phyloP scores from a whole-genome alignment of 2,797 vertebrate genomes.

The Poeciliopsis turneri region DNA sequence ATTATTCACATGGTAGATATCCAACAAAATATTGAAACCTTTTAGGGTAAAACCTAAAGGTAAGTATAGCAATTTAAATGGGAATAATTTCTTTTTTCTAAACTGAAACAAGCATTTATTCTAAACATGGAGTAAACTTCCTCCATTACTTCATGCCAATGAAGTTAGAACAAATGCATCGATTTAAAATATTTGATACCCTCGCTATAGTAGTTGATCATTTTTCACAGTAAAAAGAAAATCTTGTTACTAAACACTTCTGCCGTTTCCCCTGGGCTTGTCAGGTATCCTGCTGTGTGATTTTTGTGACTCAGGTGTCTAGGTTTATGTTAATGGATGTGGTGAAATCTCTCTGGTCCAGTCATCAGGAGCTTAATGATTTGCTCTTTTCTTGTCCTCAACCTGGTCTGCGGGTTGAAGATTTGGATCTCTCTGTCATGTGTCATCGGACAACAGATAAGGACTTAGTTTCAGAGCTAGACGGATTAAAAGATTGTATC shows the following conservation, averaged over 20 bases:
- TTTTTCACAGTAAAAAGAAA: slow-evolving; percentile 50
- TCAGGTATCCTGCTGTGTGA: slow-evolving; percentile 16
- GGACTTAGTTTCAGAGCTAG: slow-evolving; percentile 18
- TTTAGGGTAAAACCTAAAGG: background rate
- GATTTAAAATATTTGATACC: slow-evolving; percentile 18
- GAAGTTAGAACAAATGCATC: background rate
- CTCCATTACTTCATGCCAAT: background rate
- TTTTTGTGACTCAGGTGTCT: slow-evolving; percentile 26
- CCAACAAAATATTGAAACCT: background rate
- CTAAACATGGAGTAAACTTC: background rate
- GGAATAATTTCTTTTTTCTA: background rate
- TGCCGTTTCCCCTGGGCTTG: slow-evolving; percentile 16
- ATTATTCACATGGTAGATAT: background rate
- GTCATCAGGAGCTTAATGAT: slow-evolving; percentile 44
- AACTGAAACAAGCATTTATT: background rate
- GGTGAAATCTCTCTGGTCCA: slow-evolving; percentile 40
- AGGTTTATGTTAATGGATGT: slow-evolving; percentile 42
- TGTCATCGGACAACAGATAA: slow-evolving; percentile 42
- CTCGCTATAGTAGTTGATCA: slow-evolving; percentile 18
- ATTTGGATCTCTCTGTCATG: slow-evolving; percentile 46
- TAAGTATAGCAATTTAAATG: background rate
- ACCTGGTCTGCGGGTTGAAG: slow-evolving; percentile 29
- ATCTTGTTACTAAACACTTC: slow-evolving; percentile 30
- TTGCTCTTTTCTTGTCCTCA: slow-evolving; percentile 44
- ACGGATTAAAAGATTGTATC: slow-evolving; percentile 30